Base-by-base conservation (phyloP, 2,113 vertebrate species). In the Rhagologus leucostigma region DNA sequence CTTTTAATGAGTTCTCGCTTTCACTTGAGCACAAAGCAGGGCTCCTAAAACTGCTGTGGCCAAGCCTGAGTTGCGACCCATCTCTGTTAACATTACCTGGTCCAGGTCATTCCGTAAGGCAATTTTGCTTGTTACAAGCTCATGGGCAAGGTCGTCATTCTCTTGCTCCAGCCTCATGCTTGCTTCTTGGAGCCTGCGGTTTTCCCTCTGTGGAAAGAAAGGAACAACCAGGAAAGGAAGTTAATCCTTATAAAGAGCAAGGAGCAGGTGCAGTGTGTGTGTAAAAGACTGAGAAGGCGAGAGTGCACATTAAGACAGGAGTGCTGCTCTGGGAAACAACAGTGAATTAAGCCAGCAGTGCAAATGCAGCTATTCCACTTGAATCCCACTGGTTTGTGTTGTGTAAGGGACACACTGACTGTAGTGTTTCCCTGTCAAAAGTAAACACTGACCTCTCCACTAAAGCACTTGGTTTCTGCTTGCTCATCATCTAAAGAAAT, bases 121-220 rank as follows among this genome's bases (percentile, higher is more conserved):
- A 23, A 99, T 99, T 98, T 99, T 99, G 97, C 99, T 99, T 89
- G 99, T 99, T 55, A 99, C 99, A 71, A 99, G 99, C 76, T 99
- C 99, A 3, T 99, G 99, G 67, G 99, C 99, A 62, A 99, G 98
- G 97, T 99, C 99, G 9, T 99, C 99, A 0, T 99, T 99, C 97
- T 99, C 99, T 95, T 99, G 99, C 95, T 99, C 99, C 95, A 99
- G 93, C 84, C 99, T 96, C 99, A 99, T 99, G 93, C 99, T 99
- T 98, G 99, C 99, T 95, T 99, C 99, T 93, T 99, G 99, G 16
- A 99, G 98, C 59, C 99, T 98, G n/a, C 99, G 98, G 97, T 99
- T 99, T 88, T 99, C 99, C 97, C 99, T 99, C 99, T 99, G 97
- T 18, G 50, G 93, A 95, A 89, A 93, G 68, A 97, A 79, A 90